A percentile compares a stretch with the other conserved stretches of the same genome.
Conservation (phyloP, 2,888 invertebrate genomes). For the Smittia aterrima region DNA sequence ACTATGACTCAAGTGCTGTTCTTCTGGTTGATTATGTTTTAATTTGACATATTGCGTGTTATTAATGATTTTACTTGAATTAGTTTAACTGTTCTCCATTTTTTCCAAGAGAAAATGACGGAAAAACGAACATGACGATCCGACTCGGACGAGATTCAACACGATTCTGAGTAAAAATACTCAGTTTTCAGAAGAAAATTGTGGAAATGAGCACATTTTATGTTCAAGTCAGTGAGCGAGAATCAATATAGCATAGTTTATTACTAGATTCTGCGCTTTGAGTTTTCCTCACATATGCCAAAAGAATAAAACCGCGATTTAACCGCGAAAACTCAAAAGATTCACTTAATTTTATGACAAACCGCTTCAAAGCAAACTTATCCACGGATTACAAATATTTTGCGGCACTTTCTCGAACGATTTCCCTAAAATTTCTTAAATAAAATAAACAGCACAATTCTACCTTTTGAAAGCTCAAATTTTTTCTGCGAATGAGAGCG, state of each 20-base stretch:
- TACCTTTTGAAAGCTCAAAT: background rate
- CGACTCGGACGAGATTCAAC: constrained; percentile 31
- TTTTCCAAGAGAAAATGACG: constrained; percentile 38
- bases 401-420: background rate
- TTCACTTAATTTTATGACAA: background rate
- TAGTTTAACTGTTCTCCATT: constrained; percentile 39
- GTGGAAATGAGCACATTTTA: constrained; percentile 32
- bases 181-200: background rate
- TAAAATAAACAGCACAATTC: background rate
- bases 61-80: constrained; percentile 18
- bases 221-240: constrained; percentile 32
- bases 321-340: background rate
- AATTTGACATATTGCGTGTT: background rate
- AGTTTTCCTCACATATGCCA: constrained; percentile 3
- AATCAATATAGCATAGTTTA: constrained; percentile 39
- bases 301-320: background rate
- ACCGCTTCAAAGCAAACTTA: background rate
- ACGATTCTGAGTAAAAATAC: constrained; percentile 38
- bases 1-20: background rate
- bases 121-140: constrained; percentile 23
- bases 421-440: background rate
- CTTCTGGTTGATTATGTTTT: background rate
- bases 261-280: constrained; percentile 38
- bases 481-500: background rate
- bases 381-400: background rate